Conservation (phyloP, 2,888 invertebrate genomes). For the Biston stratarius region DNA sequence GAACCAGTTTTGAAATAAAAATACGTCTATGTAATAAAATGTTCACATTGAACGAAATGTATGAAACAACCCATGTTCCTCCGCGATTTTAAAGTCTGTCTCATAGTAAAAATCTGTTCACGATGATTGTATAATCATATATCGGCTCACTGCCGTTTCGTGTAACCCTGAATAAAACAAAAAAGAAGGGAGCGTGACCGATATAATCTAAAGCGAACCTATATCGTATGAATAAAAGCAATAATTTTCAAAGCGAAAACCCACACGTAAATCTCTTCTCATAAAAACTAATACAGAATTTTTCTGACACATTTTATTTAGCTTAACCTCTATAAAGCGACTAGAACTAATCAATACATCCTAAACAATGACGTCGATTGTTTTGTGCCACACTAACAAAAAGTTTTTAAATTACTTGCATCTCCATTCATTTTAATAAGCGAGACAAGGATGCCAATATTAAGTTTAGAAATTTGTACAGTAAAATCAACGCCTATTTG, state of each 20-base stretch:
- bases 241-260: slow-evolving; percentile 30
- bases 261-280: slow-evolving; percentile 26
- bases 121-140: too few species aligned
- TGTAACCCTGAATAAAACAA: too few species aligned
- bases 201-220: neutral
- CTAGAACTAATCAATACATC: slow-evolving; percentile 81
- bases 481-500: neutral
- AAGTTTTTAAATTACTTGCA: slow-evolving; percentile 52
- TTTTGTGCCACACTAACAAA: slow-evolving; percentile 48
- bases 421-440: neutral
- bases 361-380: slow-evolving; percentile 50
- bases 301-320: slow-evolving; percentile 39
- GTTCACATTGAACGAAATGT: too few species aligned
- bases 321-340: slow-evolving; percentile 75
- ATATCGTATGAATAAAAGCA: slow-evolving; percentile 27
- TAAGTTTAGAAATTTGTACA: neutral
- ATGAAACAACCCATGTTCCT: too few species aligned
- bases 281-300: slow-evolving; percentile 48
- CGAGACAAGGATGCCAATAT: neutral
- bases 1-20: too few species aligned
- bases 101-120: too few species aligned
- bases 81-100: too few species aligned
- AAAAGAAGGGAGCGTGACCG: neutral
- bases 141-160: too few species aligned
- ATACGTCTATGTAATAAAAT: too few species aligned